Evolutionary conservation across 2,797 vertebrate species (phyloP).

Genomic region (Channallabes apus): DNA sequence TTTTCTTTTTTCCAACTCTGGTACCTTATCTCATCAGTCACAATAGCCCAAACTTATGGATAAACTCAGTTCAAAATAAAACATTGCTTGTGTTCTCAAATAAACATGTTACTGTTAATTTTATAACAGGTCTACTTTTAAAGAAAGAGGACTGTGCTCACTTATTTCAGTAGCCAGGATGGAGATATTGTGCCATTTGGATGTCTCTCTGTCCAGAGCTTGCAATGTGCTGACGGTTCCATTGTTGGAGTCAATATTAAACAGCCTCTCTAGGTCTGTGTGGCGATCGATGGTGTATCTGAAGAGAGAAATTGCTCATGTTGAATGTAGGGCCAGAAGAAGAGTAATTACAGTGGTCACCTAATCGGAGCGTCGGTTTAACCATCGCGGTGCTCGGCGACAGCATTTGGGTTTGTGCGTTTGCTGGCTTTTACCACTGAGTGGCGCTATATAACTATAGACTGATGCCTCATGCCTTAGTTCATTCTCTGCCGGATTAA

Average conservation of each 20-base stretch:
- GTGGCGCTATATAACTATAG: no score
- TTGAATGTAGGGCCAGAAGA: slow-evolving; percentile 46
- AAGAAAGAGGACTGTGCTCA: slow-evolving; percentile 65
- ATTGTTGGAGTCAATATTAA: slow-evolving; percentile 89
- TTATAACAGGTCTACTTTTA: background rate
- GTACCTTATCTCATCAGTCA: background rate
- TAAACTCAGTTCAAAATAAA: background rate
- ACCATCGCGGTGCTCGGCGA: no score
- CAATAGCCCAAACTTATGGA: background rate
- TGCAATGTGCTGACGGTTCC: slow-evolving; percentile 92
- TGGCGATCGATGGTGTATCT: slow-evolving; percentile 95
- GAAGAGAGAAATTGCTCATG: slow-evolving; percentile 47
- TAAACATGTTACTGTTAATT: slow-evolving; percentile 2
- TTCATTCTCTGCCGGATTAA: no score
- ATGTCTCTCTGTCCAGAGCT: slow-evolving; percentile 89
- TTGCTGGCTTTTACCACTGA: no score
- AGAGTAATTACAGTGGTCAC: no score
- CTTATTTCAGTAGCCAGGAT: slow-evolving; percentile 92
- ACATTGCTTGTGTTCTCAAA: background rate
- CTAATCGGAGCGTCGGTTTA: no score
- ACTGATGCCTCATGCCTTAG: no score
- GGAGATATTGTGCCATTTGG: slow-evolving; percentile 95
- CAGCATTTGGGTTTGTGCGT: no score
- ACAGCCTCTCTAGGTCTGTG: slow-evolving; percentile 89
- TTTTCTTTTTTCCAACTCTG: background rate